Evolutionary conservation across 2,797 vertebrate genomes (phyloP), one percentile per base, ranked within the genome.

Genomic region (Semaprochilodus insignis): DNA sequence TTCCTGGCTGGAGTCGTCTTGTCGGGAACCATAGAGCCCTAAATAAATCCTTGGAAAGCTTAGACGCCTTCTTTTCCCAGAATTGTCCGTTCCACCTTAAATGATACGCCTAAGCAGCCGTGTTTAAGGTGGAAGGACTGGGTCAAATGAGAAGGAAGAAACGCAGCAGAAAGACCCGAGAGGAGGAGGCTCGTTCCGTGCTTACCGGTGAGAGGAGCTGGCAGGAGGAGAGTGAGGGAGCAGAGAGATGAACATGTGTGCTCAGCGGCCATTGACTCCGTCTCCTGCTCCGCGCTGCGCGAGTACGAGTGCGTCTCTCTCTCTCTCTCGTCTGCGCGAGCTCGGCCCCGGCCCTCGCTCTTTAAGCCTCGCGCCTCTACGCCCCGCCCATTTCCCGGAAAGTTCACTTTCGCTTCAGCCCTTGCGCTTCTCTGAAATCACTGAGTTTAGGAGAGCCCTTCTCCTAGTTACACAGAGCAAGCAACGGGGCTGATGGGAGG

Each of bases 391-490:
- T 23, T 88, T 82, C 77, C 14, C 31, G 84, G 81, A 88, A 60
- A 21, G 21, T 70, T 72, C 52, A 66, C 84, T 87, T 75, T 82
- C 80, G 71, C 44, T 75, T 78, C 77, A 80, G 71, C 72, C 14
- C 16, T 7, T 10, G 34, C 59, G 48, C 40, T 84, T 84, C 83
- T 84, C 66, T 79, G 83, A 84, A 84, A 84, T 80, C 31, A 48
- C 27, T 40, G 31, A 74, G 17, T 44, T 27, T 51, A 10, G 10
- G 2, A 5, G 3, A 4, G 7, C 63, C 4, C 63, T 34, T 0
- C 5, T 8, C 2, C 40, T 0, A 36, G 2, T 3, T 8, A 40
- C 40, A 40, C 40, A 40, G 40, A 40, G 5, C 40, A 0, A 2
- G 2, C 36, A 36, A 6, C n/a, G 6, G 2, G 2, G 40, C 40